Conservation (phyloP, 2,113 vertebrate genomes). For the Clinocottus analis region DNA sequence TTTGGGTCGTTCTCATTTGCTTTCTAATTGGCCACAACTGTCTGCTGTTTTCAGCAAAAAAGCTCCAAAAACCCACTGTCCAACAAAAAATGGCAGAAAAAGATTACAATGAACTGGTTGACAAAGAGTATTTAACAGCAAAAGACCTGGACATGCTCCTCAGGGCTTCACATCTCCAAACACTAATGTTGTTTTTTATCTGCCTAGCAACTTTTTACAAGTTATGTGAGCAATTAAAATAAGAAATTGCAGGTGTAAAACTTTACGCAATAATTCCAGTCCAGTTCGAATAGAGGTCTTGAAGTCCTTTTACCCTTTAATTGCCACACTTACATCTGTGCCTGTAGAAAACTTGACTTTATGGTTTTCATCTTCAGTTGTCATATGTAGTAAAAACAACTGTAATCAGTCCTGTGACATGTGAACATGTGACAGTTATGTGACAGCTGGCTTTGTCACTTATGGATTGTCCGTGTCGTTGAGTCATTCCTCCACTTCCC, state of each 20-base stretch:
- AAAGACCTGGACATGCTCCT: background rate
- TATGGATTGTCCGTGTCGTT: background rate
- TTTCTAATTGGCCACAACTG: background rate
- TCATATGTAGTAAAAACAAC: background rate
- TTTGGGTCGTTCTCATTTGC: background rate
- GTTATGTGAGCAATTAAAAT: too few relatives aligned
- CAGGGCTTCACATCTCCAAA: background rate
- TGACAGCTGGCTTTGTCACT: background rate
- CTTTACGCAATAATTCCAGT: background rate
- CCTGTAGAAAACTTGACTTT: background rate
- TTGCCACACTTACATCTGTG: background rate
- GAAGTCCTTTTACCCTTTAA: too few relatives aligned
- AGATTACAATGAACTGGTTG: too few relatives aligned
- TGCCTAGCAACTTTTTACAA: too few relatives aligned
- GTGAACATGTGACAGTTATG: background rate
- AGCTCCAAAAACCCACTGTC: background rate
- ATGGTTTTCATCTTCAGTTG: background rate
- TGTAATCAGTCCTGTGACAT: background rate
- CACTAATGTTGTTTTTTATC: background rate
- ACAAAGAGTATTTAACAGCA: background rate
- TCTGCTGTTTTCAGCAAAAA: background rate
- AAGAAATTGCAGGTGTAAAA: background rate
- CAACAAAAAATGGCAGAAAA: background rate
- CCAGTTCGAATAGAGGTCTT: background rate
- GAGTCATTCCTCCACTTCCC: slow-evolving; percentile 9